Percentiles rank a stretch among this genome's conserved stretches.
phyloP scores from a whole-genome alignment of 2,888 invertebrate species.

The Tipula confusa region DNA sequence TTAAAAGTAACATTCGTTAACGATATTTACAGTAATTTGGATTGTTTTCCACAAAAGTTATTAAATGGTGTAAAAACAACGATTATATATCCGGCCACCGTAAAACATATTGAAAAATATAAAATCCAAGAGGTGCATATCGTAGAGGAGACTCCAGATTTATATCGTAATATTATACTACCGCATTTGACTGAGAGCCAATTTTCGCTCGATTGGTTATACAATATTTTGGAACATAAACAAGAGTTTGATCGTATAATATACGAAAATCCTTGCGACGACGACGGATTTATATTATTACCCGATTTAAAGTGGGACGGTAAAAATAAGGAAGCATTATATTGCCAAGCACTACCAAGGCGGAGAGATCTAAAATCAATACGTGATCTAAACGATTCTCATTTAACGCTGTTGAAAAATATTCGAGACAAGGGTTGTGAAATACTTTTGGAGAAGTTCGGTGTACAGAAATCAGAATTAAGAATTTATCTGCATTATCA shows the following conservation, averaged over 20 bases:
- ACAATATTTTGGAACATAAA: constrained; percentile 90
- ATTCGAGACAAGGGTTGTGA: constrained; percentile 70
- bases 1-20: constrained; percentile 67
- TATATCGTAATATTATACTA: constrained; percentile 74
- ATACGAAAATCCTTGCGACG: constrained; percentile 68
- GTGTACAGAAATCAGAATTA: constrained; percentile 63
- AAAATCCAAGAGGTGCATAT: constrained; percentile 67
- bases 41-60: constrained; percentile 59
- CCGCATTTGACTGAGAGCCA: constrained; percentile 69
- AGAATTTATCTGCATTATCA: constrained; percentile 91
- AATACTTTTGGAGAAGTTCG: constrained; percentile 73
- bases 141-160: constrained; percentile 76
- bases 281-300: constrained; percentile 78
- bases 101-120: constrained; percentile 87
- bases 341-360: constrained; percentile 76
- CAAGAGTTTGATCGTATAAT: constrained; percentile 84
- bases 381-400: constrained; percentile 71
- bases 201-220: constrained; percentile 91
- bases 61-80: constrained; percentile 78
- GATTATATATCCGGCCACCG: constrained; percentile 88
- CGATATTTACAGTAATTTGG: constrained; percentile 80
- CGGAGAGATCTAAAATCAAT: constrained; percentile 73
- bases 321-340: constrained; percentile 66
- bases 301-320: constrained; percentile 98
- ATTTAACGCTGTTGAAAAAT: constrained; percentile 78